Evolutionary conservation across 2,113 vertebrate species (phyloP), one percentile per base, ranked within the genome.

Genomic region (Trematomus loennbergii): DNA sequence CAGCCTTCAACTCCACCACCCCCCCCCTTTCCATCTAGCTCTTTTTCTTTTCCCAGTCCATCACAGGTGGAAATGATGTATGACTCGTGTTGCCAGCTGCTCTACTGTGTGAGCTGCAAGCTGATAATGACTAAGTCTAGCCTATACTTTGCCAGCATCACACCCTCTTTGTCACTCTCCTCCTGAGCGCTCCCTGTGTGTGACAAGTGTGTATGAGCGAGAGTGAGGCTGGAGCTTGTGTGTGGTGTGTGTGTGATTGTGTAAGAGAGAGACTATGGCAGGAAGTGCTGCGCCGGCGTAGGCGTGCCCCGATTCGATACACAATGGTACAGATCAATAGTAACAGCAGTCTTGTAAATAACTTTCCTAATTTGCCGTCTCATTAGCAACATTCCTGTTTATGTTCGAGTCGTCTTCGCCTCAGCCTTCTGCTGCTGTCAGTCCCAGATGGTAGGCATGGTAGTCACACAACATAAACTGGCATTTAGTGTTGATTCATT

Each of bases 1-100:
- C n/a, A 7, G 25, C 49, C 54, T 9, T 29, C 29, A 29, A 4
- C 29, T 72, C 49, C 11, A 12, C 18, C 12, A 53, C 18, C 25
- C 13, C 33, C 33, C 36, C 36, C 36, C 36, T 40, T 40, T 4
- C 29, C 36, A 5, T 16, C 52, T 67, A 48, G 10, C 22, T 18
- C 16, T 15, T 29, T 29, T 53, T 33, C n/a, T 11, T 45, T 25
- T 16, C 15, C 75, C 48, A 62, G 75, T 85, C 85, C 85, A 79
- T 88, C 87, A 80, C 72, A 84, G 84, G 90, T 87, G 82, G 89
- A 84, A 88, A 91, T 89, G 84, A 94, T 93, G 90, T 88, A 92
- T 75, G 84, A 85, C 82, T 89, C 79, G 84, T 82, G 71, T 78
- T 83, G 83, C 79, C 72, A 68, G 85, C 82, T 84, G 75, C 72